Conservation (phyloP, 2,888 invertebrate species). For the Pachliopta kotzebuea region DNA sequence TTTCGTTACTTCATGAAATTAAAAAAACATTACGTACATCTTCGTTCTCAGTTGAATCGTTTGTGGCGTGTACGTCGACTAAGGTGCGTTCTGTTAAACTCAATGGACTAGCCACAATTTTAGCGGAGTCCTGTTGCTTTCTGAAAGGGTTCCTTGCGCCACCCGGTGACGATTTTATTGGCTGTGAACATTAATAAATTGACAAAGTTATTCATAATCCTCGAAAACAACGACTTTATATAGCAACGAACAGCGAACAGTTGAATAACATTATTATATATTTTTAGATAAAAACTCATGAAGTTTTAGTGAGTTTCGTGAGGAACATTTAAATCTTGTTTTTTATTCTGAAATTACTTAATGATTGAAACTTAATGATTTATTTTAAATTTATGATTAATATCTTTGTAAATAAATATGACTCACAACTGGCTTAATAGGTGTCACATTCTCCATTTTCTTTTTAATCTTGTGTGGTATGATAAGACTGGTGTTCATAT, state of each 20-base stretch:
- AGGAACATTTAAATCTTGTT: too few relatives aligned
- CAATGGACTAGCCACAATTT: slow-evolving; percentile 58
- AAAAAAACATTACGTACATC: slow-evolving; percentile 53
- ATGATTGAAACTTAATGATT: too few relatives aligned
- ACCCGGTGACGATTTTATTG: slow-evolving; percentile 66
- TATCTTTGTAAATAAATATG: background rate
- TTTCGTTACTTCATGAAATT: background rate
- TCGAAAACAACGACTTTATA: too few relatives aligned
- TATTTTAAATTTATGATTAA: background rate
- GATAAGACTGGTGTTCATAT: slow-evolving; percentile 66
- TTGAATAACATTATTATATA: background rate
- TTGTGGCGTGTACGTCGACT: slow-evolving; percentile 54
- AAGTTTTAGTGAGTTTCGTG: too few relatives aligned
- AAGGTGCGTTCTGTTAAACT: slow-evolving; percentile 65
- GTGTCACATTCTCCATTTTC: slow-evolving; percentile 52
- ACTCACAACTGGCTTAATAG: slow-evolving; percentile 71
- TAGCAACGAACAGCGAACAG: background rate
- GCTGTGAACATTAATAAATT: slow-evolving; percentile 42
- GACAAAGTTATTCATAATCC: background rate
- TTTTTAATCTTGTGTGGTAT: slow-evolving; percentile 67
- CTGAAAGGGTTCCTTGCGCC: slow-evolving; percentile 75
- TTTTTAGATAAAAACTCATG: too few relatives aligned
- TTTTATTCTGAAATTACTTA: too few relatives aligned
- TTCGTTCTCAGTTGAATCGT: slow-evolving; percentile 49
- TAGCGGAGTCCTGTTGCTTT: slow-evolving; percentile 60